These are phyloP conservation scores for Aphidoletes aphidimyza DNA, from an alignment of 2,888 invertebrate genomes.

Conservation along the genomic window DNA sequence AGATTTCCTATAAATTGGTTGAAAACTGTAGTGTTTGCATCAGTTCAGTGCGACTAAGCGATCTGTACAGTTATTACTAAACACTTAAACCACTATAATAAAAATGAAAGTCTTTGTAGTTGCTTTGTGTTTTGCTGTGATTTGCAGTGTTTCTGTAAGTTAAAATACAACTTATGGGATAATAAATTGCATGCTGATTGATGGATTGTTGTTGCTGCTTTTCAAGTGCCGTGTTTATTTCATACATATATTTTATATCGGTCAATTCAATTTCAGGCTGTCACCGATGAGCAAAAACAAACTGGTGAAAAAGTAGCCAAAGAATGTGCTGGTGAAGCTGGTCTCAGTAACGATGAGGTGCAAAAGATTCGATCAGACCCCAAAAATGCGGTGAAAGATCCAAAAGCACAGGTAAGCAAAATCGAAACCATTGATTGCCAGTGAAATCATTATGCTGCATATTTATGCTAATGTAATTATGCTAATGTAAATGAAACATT, in stretches of 20 bases:
- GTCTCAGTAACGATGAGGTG: conserved; percentile 60
- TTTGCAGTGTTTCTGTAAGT: conserved; percentile 19
- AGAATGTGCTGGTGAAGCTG: conserved; percentile 60
- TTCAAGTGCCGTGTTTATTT: too few relatives aligned
- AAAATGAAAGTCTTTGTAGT: conserved; percentile 42
- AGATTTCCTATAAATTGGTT: conserved; percentile 24
- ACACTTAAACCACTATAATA: neutral
- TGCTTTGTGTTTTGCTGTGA: neutral
- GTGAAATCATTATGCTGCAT: neutral
- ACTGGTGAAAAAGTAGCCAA: conserved; percentile 58
- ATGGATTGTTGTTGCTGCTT: neutral
- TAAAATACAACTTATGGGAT: neutral
- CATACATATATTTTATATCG: neutral
- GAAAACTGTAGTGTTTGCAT: neutral
- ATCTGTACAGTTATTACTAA: neutral
- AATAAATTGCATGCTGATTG: neutral
- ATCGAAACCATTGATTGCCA: too few relatives aligned
- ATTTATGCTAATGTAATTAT: neutral
- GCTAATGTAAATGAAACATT: neutral
- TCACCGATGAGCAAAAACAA: conserved; percentile 61
- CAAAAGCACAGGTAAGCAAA: conserved; percentile 38
- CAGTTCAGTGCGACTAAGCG: neutral
- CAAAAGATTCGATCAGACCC: conserved; percentile 22
- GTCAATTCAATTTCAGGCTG: conserved; percentile 53
- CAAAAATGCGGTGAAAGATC: neutral